A percentile compares a stretch with the other conserved stretches of the same genome.
Conservation (phyloP, 2,113 vertebrate genomes). For the Embiotoca jacksoni region DNA sequence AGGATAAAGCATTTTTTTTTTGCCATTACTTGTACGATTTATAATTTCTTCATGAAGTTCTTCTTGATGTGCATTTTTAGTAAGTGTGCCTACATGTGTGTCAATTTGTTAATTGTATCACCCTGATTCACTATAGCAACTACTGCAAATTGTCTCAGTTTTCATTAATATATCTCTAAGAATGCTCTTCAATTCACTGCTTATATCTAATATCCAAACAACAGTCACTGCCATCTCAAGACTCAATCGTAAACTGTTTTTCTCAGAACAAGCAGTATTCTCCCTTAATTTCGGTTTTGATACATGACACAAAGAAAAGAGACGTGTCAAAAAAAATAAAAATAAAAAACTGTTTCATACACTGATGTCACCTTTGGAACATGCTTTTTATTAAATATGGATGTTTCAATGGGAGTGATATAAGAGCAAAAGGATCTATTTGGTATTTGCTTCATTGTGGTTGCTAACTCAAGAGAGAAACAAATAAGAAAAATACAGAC, state of each 20-base stretch:
- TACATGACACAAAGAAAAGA: neutral
- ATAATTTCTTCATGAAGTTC: constrained; percentile 5
- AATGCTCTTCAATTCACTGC: too few species aligned
- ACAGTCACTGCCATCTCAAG: constrained; percentile 10
- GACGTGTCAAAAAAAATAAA: neutral
- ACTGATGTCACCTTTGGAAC: neutral
- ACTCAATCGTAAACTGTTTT: too few species aligned
- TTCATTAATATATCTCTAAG: too few species aligned
- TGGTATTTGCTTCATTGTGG: constrained; percentile 11
- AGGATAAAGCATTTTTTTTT: too few species aligned
- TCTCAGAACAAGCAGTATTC: neutral
- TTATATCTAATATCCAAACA: neutral
- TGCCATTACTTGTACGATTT: neutral
- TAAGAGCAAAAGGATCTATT: constrained; percentile 11
- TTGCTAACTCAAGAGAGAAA: constrained; percentile 17
- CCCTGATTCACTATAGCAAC: neutral
- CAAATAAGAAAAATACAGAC: neutral
- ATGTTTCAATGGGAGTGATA: constrained; percentile 4
- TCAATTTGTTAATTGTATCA: neutral
- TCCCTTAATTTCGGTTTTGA: neutral
- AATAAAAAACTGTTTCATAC: neutral
- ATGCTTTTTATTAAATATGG: neutral
- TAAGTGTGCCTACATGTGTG: neutral
- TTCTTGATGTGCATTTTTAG: neutral
- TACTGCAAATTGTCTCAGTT: neutral